These are phyloP conservation scores for Otus sunia DNA, from an alignment of 2,113 vertebrate species.

Conservation along the genomic window DNA sequence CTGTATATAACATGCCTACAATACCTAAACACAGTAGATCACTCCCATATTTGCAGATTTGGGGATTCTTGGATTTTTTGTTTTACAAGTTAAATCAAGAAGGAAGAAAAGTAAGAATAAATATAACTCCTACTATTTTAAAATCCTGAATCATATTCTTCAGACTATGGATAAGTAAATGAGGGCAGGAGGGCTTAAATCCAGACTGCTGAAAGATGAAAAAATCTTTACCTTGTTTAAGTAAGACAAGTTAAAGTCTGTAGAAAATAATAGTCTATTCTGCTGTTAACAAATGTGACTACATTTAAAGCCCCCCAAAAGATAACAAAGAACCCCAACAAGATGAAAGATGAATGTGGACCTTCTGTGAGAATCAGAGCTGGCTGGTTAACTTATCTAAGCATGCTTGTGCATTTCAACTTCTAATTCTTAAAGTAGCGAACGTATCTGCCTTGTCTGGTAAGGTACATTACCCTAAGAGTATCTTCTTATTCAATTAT, in stretches of 20 bases:
- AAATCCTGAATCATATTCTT: background rate
- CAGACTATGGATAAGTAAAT: background rate
- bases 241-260: background rate
- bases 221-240: background rate
- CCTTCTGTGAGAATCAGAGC: background rate
- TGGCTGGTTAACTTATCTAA: background rate
- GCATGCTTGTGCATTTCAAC: background rate
- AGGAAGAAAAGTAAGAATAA: background rate
- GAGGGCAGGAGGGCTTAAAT: background rate
- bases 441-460: background rate
- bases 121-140: background rate
- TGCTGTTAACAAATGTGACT: background rate
- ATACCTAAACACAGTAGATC: background rate
- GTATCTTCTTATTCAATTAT: background rate
- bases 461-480: background rate
- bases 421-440: background rate
- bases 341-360: background rate
- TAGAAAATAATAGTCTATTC: background rate
- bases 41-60: background rate
- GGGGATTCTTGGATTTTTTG: rapidly evolving
- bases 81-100: background rate
- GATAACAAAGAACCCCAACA: background rate
- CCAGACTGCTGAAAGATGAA: background rate
- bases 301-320: background rate
- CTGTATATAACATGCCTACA: background rate